These are phyloP conservation scores for Mesorhabditis belari DNA, from an alignment of 2,888 invertebrate genomes.

Conservation along the genomic window DNA sequence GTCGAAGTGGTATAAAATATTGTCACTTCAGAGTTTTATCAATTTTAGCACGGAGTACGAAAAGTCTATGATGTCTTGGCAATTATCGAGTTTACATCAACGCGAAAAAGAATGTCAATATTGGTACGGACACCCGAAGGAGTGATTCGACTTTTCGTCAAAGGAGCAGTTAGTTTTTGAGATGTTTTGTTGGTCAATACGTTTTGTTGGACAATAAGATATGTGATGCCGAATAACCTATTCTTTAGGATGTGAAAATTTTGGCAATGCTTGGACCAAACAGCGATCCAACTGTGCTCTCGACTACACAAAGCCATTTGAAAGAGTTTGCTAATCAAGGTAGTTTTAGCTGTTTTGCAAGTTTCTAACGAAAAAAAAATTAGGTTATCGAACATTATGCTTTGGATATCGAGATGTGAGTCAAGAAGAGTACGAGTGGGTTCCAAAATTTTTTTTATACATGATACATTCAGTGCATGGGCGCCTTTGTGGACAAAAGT, in stretches of 20 bases:
- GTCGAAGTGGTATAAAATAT: slow-evolving; percentile 3
- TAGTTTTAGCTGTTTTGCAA: background rate
- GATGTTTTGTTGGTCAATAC: background rate
- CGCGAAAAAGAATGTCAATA: slow-evolving; percentile 89
- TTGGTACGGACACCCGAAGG: slow-evolving; percentile 76
- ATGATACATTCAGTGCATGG: background rate
- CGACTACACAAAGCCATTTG: slow-evolving; percentile 62
- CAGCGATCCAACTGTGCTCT: background rate
- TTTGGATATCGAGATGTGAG: slow-evolving; percentile 78
- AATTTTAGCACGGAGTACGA: slow-evolving; percentile 62
- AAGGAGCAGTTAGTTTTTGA: slow-evolving; percentile 67
- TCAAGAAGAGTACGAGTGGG: slow-evolving; percentile 63
- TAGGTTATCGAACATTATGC: slow-evolving; percentile 76
- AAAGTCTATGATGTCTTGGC: slow-evolving; percentile 74
- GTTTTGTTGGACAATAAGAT: background rate
- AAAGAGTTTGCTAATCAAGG: slow-evolving; percentile 74
- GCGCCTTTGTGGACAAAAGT: background rate
- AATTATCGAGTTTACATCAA: slow-evolving; percentile 80
- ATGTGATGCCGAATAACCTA: too few species aligned
- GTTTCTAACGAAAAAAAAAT: background rate
- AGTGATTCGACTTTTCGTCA: slow-evolving; percentile 61
- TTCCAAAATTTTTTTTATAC: background rate
- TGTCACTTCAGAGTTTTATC: background rate
- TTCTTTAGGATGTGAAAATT: slow-evolving; percentile 8
- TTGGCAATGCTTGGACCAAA: background rate